A percentile compares a stretch with the other conserved stretches of the same genome.
Conservation (phyloP, 2,797 vertebrate genomes). For the Chloroceryle inda region DNA sequence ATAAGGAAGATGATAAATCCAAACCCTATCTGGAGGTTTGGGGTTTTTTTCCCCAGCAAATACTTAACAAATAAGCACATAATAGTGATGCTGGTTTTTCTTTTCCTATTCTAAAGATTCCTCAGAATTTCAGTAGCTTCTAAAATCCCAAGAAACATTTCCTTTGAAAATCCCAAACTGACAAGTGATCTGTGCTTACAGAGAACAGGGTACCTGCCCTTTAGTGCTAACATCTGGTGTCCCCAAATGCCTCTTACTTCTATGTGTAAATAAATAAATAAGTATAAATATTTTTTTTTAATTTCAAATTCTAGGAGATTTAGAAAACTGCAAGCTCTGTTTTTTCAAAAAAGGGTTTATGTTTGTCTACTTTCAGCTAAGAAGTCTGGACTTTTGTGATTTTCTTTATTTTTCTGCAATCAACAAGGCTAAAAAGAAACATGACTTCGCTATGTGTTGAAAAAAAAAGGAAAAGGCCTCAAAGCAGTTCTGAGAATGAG, state of each 20-base stretch:
- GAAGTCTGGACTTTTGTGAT: not conserved
- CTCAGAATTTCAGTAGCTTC: not conserved
- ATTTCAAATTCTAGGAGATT: not conserved
- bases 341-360: not conserved
- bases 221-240: not conserved
- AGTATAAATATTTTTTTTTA: not conserved
- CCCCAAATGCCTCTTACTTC: rapidly evolving
- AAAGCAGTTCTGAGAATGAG: not conserved
- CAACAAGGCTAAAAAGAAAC: not conserved
- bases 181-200: not conserved
- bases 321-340: not conserved
- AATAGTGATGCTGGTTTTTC: not conserved
- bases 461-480: not conserved
- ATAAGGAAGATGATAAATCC: not conserved
- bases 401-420: not conserved
- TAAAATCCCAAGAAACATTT: not conserved
- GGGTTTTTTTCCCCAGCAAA: not conserved
- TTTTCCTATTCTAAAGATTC: not conserved
- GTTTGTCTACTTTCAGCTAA: not conserved
- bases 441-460: not conserved
- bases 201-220: not conserved
- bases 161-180: not conserved
- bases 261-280: not conserved
- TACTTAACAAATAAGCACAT: not conserved
- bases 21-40: not conserved